Base-by-base conservation (phyloP, 2,113 vertebrate genomes). In the Gymnarchus niloticus region DNA sequence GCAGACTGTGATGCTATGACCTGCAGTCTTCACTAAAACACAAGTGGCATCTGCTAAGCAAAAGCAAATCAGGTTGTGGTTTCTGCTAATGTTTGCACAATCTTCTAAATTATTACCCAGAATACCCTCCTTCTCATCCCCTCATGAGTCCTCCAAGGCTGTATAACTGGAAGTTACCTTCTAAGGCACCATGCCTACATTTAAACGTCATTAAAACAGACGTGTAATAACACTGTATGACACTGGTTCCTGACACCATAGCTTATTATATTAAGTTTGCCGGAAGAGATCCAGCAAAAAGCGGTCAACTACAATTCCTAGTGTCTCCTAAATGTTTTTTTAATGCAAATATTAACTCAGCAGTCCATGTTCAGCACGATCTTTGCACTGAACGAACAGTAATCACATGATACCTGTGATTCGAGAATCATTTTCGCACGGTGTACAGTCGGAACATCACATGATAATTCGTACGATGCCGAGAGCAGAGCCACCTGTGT, bases 251-350 rank as follows among this genome's bases (percentile, higher is more conserved):
- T 17, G 65, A 25, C 19, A 69, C 19, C 21, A 6, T 19, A 6
- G 56, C 61, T 52, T 52, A 52, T 52, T 52, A 12, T 52, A 87
- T 90, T 91, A 90, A 90, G 90, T 90, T 91, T 92, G 91, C 91
- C 87, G 89, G 91, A 88, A 89, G 90, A 89, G 93, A 90, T 91
- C 88, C 92, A 92, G 92, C 87, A 93, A 90, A 89, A 91, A 93
- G 92, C 93, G 92, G 93, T 94, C 92, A 93, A 87, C 87, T 14
- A 37, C 61, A 69, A 37, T 83, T 91, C 91, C 90, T 89, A 93
- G 89, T 52, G 51, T 91, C 89, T 89, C 90, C 89, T 73, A 41
- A 73, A 73, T 19, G 14, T 10, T 41, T 37, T 6, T 73, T 37
- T 19, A 73, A 14, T 37, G 9, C 28, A 73, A 19, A 19, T 33